Percentiles rank a stretch among this genome's conserved stretches.
Conservation (phyloP, 2,888 invertebrate genomes). For the Athalia cordata region DNA sequence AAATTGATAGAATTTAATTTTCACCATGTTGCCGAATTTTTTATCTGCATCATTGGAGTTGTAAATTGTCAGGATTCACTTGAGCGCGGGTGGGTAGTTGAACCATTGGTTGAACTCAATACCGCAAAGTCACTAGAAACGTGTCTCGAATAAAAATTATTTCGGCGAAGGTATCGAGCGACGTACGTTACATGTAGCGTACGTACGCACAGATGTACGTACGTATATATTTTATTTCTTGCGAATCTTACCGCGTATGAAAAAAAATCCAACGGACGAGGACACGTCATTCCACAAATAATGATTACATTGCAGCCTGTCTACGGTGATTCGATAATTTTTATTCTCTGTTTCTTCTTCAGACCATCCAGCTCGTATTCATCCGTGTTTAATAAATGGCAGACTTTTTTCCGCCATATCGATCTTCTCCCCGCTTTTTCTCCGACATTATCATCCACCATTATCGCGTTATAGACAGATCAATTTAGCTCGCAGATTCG, state of each 20-base stretch:
- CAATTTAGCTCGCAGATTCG: too few species aligned
- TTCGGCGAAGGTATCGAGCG: conserved; percentile 1
- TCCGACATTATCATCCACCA: too few species aligned
- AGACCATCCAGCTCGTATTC: too few species aligned
- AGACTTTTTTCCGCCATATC: too few species aligned
- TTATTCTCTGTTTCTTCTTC: too few species aligned
- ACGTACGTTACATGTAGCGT: not conserved
- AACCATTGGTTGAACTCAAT: too few species aligned
- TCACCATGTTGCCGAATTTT: not conserved
- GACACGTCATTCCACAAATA: conserved; percentile 18
- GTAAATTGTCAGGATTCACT: conserved; percentile 10
- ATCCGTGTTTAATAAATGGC: too few species aligned
- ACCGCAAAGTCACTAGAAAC: conserved; percentile 14
- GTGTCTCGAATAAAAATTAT: conserved; percentile 21
- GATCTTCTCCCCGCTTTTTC: too few species aligned
- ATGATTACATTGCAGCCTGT: not conserved
- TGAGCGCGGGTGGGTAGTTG: not conserved
- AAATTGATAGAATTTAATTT: conserved; percentile 1
- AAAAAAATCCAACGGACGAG: not conserved
- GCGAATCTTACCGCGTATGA: conserved; percentile 9
- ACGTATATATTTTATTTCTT: not conserved
- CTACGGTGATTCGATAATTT: too few species aligned
- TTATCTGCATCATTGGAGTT: conserved; percentile 11
- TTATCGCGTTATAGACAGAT: too few species aligned
- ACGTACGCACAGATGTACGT: not conserved